These are phyloP conservation scores for Chlorocebus sabaeus DNA, from an alignment of 2,113 vertebrate genomes.

Conservation along the genomic window DNA sequence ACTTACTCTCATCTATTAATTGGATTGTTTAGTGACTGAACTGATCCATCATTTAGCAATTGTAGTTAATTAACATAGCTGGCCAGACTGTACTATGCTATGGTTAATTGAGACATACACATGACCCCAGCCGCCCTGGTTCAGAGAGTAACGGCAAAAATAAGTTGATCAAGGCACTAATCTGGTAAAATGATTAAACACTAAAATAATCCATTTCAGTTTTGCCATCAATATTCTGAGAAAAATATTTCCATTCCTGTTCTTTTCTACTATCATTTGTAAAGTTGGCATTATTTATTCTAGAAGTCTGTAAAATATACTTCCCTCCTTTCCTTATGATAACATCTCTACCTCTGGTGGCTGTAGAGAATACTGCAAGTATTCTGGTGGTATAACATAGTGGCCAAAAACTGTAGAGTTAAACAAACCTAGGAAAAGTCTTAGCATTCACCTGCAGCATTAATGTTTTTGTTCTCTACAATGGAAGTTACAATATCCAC, in stretches of 20 bases:
- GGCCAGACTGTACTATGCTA: background rate
- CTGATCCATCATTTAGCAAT: background rate
- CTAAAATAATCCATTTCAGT: background rate
- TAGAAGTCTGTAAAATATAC: background rate
- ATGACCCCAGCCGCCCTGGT: background rate
- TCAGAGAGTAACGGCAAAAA: background rate
- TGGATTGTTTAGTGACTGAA: background rate
- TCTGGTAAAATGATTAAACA: background rate
- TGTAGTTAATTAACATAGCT: background rate
- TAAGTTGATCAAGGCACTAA: background rate
- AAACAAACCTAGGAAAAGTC: background rate
- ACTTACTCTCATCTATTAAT: conserved; percentile 3
- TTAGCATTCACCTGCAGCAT: too few relatives aligned
- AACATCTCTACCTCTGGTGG: background rate
- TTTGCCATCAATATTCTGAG: background rate
- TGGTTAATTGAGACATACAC: background rate
- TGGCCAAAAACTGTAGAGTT: background rate
- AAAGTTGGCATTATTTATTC: background rate
- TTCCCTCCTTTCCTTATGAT: background rate
- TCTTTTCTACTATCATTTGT: background rate
- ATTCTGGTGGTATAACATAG: background rate
- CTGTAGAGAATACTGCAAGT: background rate
- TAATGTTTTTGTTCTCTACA: background rate
- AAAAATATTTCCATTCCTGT: background rate
- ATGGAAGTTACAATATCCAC: background rate